Evolutionary conservation across 1,140 invertebrate species (phyloP).

Genomic region (Helicoverpa armigera): DNA sequence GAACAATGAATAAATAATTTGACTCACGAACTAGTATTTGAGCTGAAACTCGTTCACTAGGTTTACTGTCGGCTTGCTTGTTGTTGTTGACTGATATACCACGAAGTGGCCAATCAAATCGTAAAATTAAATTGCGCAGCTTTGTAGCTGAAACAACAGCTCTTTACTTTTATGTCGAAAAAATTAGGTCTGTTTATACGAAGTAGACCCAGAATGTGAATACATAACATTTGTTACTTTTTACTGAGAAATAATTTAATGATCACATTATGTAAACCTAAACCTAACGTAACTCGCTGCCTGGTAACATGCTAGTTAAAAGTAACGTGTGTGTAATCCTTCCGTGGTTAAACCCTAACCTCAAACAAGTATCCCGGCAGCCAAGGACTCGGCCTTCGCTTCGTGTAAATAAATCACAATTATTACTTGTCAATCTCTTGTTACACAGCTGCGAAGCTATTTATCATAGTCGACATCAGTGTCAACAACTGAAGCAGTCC

Average conservation of each 20-base stretch:
- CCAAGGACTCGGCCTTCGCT: slow-evolving; percentile 16
- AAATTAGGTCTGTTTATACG: slow-evolving; percentile 32
- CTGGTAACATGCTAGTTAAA: background rate
- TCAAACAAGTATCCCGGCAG: background rate
- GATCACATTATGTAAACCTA: background rate
- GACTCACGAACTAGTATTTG: slow-evolving; percentile 52
- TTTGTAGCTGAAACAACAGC: slow-evolving; percentile 34
- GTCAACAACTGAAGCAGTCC: slow-evolving; percentile 37
- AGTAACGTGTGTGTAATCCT: background rate
- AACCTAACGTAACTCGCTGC: background rate
- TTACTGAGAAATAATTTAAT: slow-evolving; percentile 11
- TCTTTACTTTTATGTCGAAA: slow-evolving; percentile 23
- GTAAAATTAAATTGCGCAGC: slow-evolving; percentile 32
- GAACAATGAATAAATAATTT: slow-evolving; percentile 52
- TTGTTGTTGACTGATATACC: slow-evolving; percentile 49
- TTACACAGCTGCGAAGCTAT: slow-evolving; percentile 12
- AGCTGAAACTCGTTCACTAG: slow-evolving; percentile 55
- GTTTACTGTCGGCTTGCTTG: slow-evolving; percentile 56
- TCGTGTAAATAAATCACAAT: slow-evolving; percentile 34
- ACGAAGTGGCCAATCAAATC: slow-evolving; percentile 39
- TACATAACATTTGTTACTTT: slow-evolving; percentile 5
- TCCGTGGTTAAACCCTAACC: background rate
- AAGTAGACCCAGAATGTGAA: slow-evolving; percentile 15
- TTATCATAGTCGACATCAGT: slow-evolving; percentile 35
- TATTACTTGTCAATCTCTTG: slow-evolving; percentile 24